Evolutionary conservation across 2,797 vertebrate species (phyloP).

Genomic region (Graptemys geographica): DNA sequence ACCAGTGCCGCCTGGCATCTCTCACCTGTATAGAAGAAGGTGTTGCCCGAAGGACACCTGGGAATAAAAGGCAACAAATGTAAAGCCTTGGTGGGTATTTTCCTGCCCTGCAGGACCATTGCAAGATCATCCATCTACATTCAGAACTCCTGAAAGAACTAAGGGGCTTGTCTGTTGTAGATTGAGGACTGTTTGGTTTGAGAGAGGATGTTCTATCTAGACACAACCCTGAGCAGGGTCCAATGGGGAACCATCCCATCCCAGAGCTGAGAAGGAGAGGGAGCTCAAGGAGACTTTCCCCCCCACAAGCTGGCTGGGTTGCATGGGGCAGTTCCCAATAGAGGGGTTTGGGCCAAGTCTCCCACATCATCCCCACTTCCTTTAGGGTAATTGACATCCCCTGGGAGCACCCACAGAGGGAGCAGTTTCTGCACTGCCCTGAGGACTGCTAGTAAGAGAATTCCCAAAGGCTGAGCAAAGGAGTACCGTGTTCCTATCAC

Average conservation of each 20-base stretch:
- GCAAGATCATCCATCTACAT: not conserved
- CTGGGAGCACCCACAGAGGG: not conserved
- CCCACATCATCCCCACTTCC: not conserved
- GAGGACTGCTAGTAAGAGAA: not conserved
- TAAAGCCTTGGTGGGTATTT: not conserved
- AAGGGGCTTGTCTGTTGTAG: not conserved
- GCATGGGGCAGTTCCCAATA: not conserved
- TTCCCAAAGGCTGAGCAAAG: not conserved
- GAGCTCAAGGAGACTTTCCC: not conserved
- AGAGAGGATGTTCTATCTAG: not conserved
- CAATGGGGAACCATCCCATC: not conserved
- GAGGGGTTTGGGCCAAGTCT: not conserved
- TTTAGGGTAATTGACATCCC: not conserved
- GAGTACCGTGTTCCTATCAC: not conserved
- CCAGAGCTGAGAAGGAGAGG: not conserved
- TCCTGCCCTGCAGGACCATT: not conserved
- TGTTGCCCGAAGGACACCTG: conserved; percentile 85
- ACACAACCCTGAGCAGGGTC: not conserved
- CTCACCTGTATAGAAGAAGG: conserved; percentile 84
- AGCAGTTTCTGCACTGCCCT: not conserved
- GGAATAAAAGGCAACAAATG: conserved; percentile 5
- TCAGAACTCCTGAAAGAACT: not conserved
- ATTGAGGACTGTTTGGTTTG: not conserved
- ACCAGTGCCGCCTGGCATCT: conserved; percentile 84
- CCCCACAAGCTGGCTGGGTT: not conserved